A percentile compares a stretch with the other conserved stretches of the same genome.
These are phyloP conservation scores for Babylonia areolata DNA, from an alignment of 1,140 invertebrate genomes.

Conservation along the genomic window DNA sequence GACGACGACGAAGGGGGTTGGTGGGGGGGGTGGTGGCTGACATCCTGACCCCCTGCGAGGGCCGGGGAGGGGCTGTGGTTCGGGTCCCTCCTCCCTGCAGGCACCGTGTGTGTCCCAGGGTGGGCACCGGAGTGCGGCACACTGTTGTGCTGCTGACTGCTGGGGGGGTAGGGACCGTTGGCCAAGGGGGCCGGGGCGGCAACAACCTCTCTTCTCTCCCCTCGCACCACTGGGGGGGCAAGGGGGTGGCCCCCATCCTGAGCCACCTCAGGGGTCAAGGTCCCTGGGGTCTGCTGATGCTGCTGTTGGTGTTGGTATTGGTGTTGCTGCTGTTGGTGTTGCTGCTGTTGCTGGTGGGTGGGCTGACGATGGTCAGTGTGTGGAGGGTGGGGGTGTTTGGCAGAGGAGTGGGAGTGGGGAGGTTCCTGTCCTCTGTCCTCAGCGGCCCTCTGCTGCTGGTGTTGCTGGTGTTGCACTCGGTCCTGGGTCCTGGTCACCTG, in stretches of 20 bases:
- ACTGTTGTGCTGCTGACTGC: conserved; percentile 8
- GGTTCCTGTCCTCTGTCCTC: too few species aligned
- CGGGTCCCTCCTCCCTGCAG: background rate
- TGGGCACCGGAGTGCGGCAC: background rate
- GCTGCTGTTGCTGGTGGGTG: background rate
- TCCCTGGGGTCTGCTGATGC: background rate
- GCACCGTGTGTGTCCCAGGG: background rate
- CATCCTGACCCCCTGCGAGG: too few species aligned
- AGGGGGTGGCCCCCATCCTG: background rate
- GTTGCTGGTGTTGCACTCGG: background rate
- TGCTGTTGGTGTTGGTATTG: background rate
- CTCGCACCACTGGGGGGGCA: background rate
- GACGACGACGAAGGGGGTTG: too few species aligned
- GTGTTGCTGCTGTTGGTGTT: background rate
- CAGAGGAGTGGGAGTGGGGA: too few species aligned
- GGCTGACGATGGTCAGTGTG: too few species aligned
- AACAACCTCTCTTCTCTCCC: background rate
- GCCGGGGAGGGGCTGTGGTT: too few species aligned
- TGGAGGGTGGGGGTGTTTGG: too few species aligned
- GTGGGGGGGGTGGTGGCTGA: too few species aligned
- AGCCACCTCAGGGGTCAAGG: background rate
- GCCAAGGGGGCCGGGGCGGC: conserved; percentile 1
- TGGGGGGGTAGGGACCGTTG: conserved; percentile 42
- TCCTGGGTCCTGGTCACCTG: conserved; percentile 30
- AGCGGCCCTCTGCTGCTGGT: background rate